Evolutionary conservation across 2,888 invertebrate species (phyloP).

Genomic region (Parelbella ahira): DNA sequence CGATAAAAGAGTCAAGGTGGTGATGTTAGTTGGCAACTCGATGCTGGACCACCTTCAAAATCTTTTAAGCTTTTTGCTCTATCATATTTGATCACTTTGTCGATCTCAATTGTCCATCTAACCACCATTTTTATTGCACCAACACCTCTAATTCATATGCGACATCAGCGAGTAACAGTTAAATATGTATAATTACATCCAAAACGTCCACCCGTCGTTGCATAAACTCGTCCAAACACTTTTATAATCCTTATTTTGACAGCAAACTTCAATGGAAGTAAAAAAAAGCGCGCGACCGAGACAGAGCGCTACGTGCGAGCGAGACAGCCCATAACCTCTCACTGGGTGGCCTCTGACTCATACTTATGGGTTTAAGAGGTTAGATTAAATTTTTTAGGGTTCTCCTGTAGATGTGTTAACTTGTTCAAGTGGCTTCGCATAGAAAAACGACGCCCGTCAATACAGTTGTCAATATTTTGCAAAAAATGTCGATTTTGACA

Average conservation of each 20-base stretch:
- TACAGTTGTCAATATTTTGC: conserved; percentile 12
- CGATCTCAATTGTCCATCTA: too few species aligned
- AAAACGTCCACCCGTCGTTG: too few species aligned
- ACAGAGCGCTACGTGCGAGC: conserved; percentile 42
- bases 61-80: too few species aligned
- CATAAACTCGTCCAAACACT: conserved; percentile 65
- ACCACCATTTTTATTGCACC: too few species aligned
- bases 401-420: conserved; percentile 26
- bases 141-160: too few species aligned
- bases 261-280: conserved; percentile 72
- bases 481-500: neutral
- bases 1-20: too few species aligned
- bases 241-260: conserved; percentile 81
- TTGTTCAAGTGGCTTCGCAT: conserved; percentile 44
- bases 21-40: too few species aligned
- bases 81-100: too few species aligned
- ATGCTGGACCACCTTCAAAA: too few species aligned
- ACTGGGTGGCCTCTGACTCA: conserved; percentile 76
- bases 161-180: too few species aligned
- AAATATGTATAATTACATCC: too few species aligned
- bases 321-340: conserved; percentile 40
- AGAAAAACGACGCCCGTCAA: conserved; percentile 39
- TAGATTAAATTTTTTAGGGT: conserved; percentile 44
- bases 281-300: conserved; percentile 50
- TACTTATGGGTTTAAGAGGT: conserved; percentile 36